Conservation (phyloP, 1,140 invertebrate species). For the Platorchestia sp. region DNA sequence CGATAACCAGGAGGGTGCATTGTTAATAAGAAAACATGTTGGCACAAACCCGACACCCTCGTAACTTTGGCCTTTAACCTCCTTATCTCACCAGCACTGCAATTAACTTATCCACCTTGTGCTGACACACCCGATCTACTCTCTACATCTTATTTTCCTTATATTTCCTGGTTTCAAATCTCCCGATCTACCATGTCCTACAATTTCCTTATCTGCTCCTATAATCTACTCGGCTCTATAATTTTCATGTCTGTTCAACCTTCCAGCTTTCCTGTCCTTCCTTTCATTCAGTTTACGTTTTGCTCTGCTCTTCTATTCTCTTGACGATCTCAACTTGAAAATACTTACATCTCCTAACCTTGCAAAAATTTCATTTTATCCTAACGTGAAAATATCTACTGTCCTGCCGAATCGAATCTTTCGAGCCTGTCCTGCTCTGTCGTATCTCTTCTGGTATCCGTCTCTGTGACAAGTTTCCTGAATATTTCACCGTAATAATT, state of each 20-base stretch:
- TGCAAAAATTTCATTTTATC: neutral
- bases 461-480: neutral
- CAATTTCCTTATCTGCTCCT: neutral
- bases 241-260: too few species aligned
- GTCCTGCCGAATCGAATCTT: too few species aligned
- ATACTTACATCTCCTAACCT: neutral
- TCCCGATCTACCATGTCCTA: neutral
- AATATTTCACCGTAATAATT: neutral
- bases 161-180: neutral
- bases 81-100: neutral
- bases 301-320: neutral
- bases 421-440: neutral
- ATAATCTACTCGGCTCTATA: too few species aligned
- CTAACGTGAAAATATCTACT: neutral
- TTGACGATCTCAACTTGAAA: neutral
- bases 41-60: neutral
- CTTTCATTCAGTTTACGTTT: too few species aligned
- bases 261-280: neutral
- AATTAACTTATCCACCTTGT: neutral
- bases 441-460: neutral
- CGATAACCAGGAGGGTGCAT: too few species aligned
- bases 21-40: neutral
- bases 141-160: neutral
- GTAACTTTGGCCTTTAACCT: neutral
- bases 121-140: too few species aligned